Percentiles rank a stretch among this genome's conserved stretches.
phyloP scores from a whole-genome alignment of 2,888 invertebrate species.

The Cancer borealis region DNA sequence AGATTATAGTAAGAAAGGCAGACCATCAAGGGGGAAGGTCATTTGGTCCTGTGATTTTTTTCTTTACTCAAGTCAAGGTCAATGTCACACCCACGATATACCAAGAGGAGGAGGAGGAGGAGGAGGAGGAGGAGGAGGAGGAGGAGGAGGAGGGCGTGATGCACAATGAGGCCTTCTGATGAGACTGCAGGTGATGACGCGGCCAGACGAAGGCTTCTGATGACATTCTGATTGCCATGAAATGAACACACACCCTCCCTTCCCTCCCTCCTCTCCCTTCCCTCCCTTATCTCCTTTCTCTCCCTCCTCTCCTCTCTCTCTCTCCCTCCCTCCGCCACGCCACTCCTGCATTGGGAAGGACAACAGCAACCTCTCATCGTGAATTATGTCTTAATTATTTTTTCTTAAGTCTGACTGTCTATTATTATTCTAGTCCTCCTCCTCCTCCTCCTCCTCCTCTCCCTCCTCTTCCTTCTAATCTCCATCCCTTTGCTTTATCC shows the following conservation, averaged over 20 bases:
- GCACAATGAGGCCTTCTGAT: slow-evolving; percentile 36
- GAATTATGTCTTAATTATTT: slow-evolving; percentile 2
- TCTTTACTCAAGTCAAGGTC: background rate
- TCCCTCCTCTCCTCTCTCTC: background rate
- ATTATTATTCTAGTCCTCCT: background rate
- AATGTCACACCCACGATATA: background rate
- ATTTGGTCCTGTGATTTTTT: background rate
- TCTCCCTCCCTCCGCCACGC: background rate
- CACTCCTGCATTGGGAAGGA: slow-evolving; percentile 12
- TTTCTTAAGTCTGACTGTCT: background rate
- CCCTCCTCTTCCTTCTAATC: background rate
- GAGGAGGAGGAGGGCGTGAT: background rate
- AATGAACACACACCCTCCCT: background rate
- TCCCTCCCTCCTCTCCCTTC: background rate
- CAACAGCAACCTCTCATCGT: background rate
- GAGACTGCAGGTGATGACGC: slow-evolving; percentile 40
- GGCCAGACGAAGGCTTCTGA: background rate
- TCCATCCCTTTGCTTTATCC: background rate
- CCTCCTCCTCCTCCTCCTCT: background rate
- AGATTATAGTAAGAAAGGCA: background rate
- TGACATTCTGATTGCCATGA: slow-evolving; percentile 38
- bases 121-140: background rate
- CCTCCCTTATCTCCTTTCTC: background rate
- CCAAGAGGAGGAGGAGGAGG: background rate
- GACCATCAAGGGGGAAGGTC: background rate